A percentile compares a stretch with the other conserved stretches of the same genome.
Conservation (phyloP, 2,113 vertebrate species). For the Aepyceros melampus region DNA sequence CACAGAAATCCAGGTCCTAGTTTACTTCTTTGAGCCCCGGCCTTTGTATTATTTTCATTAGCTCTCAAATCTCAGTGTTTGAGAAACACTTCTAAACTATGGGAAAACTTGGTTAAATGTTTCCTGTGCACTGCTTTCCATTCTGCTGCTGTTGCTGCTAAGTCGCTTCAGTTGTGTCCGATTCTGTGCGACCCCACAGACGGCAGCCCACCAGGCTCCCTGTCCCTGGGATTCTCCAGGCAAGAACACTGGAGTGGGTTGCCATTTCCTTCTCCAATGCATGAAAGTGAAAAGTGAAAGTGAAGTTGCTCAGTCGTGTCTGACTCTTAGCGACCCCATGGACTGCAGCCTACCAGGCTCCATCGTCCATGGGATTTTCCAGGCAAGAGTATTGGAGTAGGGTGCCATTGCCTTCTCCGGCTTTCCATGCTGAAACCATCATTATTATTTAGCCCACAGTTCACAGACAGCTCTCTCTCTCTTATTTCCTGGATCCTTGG, state of each 20-base stretch:
- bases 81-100: neutral
- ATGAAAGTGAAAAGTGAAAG: neutral
- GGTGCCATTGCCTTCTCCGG: neutral
- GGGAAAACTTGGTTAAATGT: neutral
- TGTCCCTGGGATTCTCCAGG: neutral
- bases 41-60: neutral
- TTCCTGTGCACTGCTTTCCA: neutral
- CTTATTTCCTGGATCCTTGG: neutral
- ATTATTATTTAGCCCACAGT: neutral
- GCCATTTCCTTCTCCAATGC: neutral
- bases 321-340: neutral
- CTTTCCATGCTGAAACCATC: neutral
- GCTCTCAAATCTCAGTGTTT: neutral
- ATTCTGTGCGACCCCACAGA: neutral
- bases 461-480: neutral
- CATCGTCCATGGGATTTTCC: neutral
- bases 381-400: neutral
- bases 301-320: neutral
- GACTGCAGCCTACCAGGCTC: neutral
- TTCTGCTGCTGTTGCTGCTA: neutral
- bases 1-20: neutral
- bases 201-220: neutral
- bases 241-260: neutral
- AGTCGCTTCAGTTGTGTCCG: rapidly evolving
- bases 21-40: neutral